These are phyloP conservation scores for Parnassius smintheus DNA, from an alignment of 2,888 invertebrate genomes.

Conservation along the genomic window DNA sequence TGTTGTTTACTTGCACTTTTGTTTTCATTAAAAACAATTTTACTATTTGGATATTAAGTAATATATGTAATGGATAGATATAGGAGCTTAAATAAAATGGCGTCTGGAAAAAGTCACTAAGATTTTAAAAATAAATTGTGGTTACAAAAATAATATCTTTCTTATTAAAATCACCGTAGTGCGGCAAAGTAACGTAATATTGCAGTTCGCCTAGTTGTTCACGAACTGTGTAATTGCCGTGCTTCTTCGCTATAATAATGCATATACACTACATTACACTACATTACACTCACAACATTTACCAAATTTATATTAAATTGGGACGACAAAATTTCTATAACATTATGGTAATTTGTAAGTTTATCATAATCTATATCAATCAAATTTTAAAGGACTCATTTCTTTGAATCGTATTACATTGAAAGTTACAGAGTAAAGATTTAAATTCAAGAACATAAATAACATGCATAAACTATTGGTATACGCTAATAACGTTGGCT, in stretches of 20 bases:
- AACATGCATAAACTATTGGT: constrained; percentile 45
- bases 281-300: no score
- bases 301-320: no score
- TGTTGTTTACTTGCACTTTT: no score
- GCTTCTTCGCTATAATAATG: constrained; percentile 36
- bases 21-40: no score
- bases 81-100: no score
- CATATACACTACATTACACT: constrained; percentile 42
- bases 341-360: no score
- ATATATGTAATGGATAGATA: no score
- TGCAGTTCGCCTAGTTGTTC: constrained; percentile 60
- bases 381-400: background rate
- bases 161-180: constrained; percentile 1
- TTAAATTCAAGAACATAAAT: constrained; percentile 70
- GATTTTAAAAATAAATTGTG: no score
- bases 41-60: no score
- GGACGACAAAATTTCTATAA: no score
- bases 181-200: constrained; percentile 44
- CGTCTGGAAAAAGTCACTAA: no score
- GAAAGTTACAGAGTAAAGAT: constrained; percentile 64
- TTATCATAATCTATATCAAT: no score
- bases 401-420: constrained; percentile 19
- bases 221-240: constrained; percentile 57
- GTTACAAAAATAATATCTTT: background rate
- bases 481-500: constrained; percentile 56